These are phyloP conservation scores for Ceramica pisi DNA, from an alignment of 2,888 invertebrate genomes.

Conservation along the genomic window DNA sequence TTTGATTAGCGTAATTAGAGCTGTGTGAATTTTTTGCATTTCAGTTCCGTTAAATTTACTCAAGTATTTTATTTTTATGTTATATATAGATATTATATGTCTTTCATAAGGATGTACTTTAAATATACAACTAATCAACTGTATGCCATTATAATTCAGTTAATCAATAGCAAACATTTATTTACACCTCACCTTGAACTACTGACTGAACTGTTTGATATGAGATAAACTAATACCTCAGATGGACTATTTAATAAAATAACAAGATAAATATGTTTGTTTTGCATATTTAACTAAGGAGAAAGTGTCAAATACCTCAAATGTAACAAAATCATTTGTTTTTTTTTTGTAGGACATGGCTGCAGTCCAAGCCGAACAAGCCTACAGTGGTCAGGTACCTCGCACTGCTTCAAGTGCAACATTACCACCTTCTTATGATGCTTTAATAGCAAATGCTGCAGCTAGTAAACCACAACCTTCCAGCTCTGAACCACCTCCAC, in stretches of 20 bases:
- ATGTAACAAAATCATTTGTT: conserved; percentile 42
- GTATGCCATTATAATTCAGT: conserved; percentile 18
- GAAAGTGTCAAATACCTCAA: conserved; percentile 45
- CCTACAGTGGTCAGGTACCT: conserved; percentile 88
- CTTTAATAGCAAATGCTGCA: conserved; percentile 86
- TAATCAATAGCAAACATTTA: conserved; percentile 44
- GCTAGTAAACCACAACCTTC: conserved; percentile 86
- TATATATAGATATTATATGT: conserved; percentile 11
- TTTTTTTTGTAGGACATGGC: conserved; percentile 90
- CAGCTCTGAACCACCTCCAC: conserved; percentile 91
- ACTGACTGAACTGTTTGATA: conserved; percentile 52
- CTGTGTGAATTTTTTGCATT: conserved; percentile 30
- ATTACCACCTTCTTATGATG: conserved; percentile 92
- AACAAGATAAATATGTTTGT: conserved; percentile 46
- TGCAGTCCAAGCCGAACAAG: conserved; percentile 90
- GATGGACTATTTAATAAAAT: conserved; percentile 39
- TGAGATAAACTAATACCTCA: conserved; percentile 50
- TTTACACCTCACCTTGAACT: conserved; percentile 63
- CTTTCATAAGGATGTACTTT: conserved; percentile 7
- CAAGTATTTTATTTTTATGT: conserved; percentile 20
- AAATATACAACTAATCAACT: conserved; percentile 12
- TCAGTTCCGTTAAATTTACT: conserved; percentile 37
- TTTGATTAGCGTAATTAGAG: conserved; percentile 42
- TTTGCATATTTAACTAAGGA: conserved; percentile 21
- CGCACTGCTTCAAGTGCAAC: conserved; percentile 91